phyloP scores from a whole-genome alignment of 2,888 invertebrate genomes.

The Bedellia somnulentella region DNA sequence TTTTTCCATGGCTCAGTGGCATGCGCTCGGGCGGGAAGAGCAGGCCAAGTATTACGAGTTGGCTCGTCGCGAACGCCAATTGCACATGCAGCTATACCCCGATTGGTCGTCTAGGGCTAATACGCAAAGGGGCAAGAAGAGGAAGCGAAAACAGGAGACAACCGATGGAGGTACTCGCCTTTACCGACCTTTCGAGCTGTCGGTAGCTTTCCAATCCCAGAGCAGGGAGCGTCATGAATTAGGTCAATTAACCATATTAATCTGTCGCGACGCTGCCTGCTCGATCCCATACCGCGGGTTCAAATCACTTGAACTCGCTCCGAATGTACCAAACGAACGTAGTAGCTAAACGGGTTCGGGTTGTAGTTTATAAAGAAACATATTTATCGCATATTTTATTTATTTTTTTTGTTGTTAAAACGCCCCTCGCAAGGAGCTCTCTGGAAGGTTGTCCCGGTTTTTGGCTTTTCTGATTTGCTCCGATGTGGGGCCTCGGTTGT shows the following conservation, averaged over 20 bases:
- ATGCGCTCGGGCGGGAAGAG: slow-evolving; percentile 98
- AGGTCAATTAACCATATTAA: neutral
- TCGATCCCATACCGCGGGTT: slow-evolving; percentile 25
- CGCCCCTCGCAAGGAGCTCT: slow-evolving; percentile 54
- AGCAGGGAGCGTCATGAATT: neutral
- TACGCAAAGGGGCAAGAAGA: slow-evolving; percentile 99
- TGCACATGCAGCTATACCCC: slow-evolving; percentile 99
- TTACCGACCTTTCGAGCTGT: slow-evolving; percentile 39
- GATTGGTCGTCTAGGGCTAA: slow-evolving; percentile 99
- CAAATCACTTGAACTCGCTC: slow-evolving; percentile 42
- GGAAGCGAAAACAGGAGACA: slow-evolving; percentile 98
- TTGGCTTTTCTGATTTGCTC: slow-evolving; percentile 56
- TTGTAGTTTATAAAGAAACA: slow-evolving; percentile 42
- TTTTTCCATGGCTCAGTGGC: slow-evolving; percentile 83
- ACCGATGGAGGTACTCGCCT: slow-evolving; percentile 90
- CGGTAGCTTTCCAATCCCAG: slow-evolving; percentile 13
- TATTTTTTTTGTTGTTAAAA: slow-evolving; percentile 38
- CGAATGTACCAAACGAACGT: slow-evolving; percentile 35
- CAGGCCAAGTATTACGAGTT: slow-evolving; percentile 99
- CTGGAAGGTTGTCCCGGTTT: slow-evolving; percentile 64
- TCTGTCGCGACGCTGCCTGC: slow-evolving; percentile 44
- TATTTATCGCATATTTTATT: slow-evolving; percentile 52
- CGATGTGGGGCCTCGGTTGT: slow-evolving; percentile 25
- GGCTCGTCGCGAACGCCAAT: slow-evolving; percentile 97
- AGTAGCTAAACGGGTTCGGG: slow-evolving; percentile 55